These are phyloP conservation scores for Drosophila anomelani DNA, from an alignment of 2,888 invertebrate species.

Conservation along the genomic window DNA sequence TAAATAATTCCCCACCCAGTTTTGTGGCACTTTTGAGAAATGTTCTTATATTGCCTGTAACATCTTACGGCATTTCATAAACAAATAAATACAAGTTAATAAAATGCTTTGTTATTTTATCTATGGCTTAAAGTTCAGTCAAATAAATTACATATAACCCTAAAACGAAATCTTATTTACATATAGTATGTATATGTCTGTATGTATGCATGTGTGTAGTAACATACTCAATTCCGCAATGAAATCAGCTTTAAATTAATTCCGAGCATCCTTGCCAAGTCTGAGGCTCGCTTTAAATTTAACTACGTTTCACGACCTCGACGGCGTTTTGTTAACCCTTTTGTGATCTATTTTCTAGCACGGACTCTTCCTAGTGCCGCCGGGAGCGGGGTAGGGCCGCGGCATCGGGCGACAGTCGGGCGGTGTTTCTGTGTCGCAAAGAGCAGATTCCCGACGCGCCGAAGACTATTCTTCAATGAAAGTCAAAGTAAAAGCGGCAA, in stretches of 20 bases:
- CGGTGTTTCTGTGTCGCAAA: slow-evolving; percentile 71
- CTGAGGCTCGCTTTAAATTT: slow-evolving; percentile 62
- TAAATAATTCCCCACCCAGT: too few relatives aligned
- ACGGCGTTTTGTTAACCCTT: slow-evolving; percentile 69
- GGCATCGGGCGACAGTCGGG: slow-evolving; percentile 45
- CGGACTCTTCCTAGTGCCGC: slow-evolving; percentile 2
- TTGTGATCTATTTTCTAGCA: slow-evolving; percentile 75
- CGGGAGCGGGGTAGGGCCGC: slow-evolving; percentile 1
- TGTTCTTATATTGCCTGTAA: not conserved
- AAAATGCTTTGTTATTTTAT: not conserved
- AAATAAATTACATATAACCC: too few relatives aligned
- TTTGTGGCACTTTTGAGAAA: not conserved
- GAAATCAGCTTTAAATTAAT: not conserved
- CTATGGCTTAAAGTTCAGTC: too few relatives aligned
- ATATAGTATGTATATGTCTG: too few relatives aligned
- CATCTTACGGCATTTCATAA: not conserved
- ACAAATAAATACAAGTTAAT: not conserved
- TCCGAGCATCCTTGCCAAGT: slow-evolving; percentile 9
- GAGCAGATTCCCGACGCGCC: slow-evolving; percentile 47
- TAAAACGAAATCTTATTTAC: too few relatives aligned
- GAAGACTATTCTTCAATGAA: slow-evolving; percentile 82
- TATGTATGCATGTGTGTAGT: too few relatives aligned
- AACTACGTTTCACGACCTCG: slow-evolving; percentile 56
- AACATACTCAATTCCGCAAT: too few relatives aligned
- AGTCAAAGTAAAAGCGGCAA: slow-evolving; percentile 83